Base-by-base conservation (phyloP, 2,797 vertebrate species). In the Dendrocincla fuliginosa region DNA sequence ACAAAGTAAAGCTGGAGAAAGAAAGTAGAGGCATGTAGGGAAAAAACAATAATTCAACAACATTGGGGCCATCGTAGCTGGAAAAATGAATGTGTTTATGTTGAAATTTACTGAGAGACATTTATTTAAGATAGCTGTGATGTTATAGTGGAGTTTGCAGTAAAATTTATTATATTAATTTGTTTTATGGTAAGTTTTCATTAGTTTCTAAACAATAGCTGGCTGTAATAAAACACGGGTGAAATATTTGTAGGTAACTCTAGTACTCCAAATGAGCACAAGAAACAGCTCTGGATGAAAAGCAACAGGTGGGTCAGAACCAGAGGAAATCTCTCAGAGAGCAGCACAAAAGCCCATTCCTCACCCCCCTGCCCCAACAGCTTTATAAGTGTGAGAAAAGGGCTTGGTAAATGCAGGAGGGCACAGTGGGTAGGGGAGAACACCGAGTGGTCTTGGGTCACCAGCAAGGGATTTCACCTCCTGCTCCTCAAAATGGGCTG, bases 141-240 rank as follows among this genome's bases (percentile, higher is more conserved):
- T 68, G 16, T 69, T 91, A 16, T 18, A 73, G 32, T 89, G 49
- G 25, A 74, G 35, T 41, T 69, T 12, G 32, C 39, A 41, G 9
- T n/a, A 28, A 53, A 91, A 64, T 65, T 88, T 84, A 57, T 59
- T 68, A 8, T 61, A 78, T 67, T 49, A 60, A 86, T 94, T 71
- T 90, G 46, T 67, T 92, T 94, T 82, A 33, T 70, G 75, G 6
- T 90, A 92, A 96, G 92, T 91, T 92, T 76, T 73, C 55, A 64
- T 95, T 94, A 64, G 73, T 94, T 95, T 55, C 76, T 94, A 94
- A 82, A 86, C 30, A 63, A 37, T 90, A 82, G 53, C 57, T 88
- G 70, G 30, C 80, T 82, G 84, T 78, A 90, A 95, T 91, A 91
- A 95, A 94, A 60, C 30, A 90, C 73, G 93, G n/a, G 41, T 91